A percentile compares a stretch with the other conserved stretches of the same genome.
phyloP scores from a whole-genome alignment of 1,140 invertebrate genomes.

The Armadillidium nasatum region DNA sequence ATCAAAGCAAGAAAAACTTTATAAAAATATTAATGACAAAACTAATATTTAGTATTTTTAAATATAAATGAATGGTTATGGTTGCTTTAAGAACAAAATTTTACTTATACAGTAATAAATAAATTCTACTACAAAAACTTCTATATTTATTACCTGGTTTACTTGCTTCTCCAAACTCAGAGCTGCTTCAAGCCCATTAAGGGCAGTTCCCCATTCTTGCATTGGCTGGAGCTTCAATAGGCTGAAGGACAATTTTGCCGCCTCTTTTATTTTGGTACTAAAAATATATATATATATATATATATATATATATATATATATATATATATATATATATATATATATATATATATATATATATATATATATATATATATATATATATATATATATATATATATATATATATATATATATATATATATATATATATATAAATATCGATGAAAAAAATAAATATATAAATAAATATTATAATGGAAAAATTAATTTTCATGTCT shows the following conservation, averaged over 20 bases:
- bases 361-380: not conserved
- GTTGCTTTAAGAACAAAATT: no score
- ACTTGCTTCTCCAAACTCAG: slow-evolving; percentile 59
- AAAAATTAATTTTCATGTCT: no score
- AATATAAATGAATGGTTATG: no score
- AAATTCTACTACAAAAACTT: no score
- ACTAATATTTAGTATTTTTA: no score
- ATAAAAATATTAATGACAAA: no score
- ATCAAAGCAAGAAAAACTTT: no score
- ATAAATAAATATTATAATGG: no score
- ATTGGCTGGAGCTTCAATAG: slow-evolving; percentile 54
- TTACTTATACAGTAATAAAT: no score
- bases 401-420: not conserved
- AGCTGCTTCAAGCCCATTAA: slow-evolving; percentile 58
- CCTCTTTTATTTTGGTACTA: slow-evolving; percentile 59
- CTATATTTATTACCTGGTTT: slow-evolving; percentile 23
- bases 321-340: not conserved
- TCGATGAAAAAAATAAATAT: no score
- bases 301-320: not conserved
- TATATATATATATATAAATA: not conserved
- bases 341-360: not conserved
- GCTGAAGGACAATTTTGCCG: slow-evolving; percentile 51
- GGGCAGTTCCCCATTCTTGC: slow-evolving; percentile 57
- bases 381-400: not conserved
- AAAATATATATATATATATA: not conserved